Evolutionary conservation across 2,113 vertebrate genomes (phyloP).

Genomic region (Poeciliopsis retropinna): DNA sequence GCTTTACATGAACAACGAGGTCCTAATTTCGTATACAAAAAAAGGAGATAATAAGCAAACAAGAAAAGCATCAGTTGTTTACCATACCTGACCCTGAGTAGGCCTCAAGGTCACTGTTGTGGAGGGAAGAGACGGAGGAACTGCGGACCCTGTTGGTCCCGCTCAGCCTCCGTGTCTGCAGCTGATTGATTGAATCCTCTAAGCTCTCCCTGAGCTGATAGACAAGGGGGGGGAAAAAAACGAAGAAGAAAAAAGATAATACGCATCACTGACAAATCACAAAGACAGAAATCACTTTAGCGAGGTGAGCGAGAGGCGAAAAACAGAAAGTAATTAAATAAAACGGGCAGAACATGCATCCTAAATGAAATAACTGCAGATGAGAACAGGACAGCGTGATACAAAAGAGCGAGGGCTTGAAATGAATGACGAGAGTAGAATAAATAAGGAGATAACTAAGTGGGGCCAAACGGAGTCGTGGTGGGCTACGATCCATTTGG

Average conservation of each 20-base stretch:
- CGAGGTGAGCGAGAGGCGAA: not conserved
- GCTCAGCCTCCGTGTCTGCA: conserved; percentile 82
- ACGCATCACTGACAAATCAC: conserved; percentile 3
- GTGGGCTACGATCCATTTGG: not conserved
- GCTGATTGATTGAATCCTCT: conserved; percentile 88
- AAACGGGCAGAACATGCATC: not conserved
- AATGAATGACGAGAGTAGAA: not conserved
- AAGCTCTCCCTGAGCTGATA: conserved; percentile 89
- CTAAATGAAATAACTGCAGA: conserved; percentile 6
- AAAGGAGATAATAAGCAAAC: not conserved
- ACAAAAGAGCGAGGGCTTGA: not conserved
- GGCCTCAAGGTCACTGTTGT: conserved; percentile 87
- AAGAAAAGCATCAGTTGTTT: not conserved
- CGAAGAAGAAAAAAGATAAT: conserved; percentile 6
- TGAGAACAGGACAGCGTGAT: not conserved
- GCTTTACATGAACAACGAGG: not conserved
- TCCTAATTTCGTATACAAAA: too few relatives aligned
- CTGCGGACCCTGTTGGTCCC: conserved; percentile 77
- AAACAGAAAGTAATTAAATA: not conserved
- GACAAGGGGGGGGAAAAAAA: not conserved
- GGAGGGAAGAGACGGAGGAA: conserved; percentile 86
- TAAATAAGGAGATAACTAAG: not conserved
- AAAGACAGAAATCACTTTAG: not conserved
- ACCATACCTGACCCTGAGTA: conserved; percentile 78
- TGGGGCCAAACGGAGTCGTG: not conserved